Percentiles rank a stretch among this genome's conserved stretches.
Evolutionary conservation across 2,113 vertebrate genomes (phyloP).

Genomic region (Lipophrys pholis): DNA sequence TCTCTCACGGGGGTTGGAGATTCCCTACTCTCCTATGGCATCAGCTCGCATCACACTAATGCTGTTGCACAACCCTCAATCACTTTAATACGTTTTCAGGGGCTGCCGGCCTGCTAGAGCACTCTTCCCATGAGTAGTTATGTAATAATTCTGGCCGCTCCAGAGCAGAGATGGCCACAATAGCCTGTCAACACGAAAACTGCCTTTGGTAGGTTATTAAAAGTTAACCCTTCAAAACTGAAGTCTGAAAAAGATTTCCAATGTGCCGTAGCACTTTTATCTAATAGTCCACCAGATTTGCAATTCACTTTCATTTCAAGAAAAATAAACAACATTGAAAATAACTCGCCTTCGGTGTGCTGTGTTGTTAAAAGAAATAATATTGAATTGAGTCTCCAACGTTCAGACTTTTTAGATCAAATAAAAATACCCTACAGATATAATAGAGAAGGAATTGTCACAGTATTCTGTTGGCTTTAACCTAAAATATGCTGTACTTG

Average conservation of each 20-base stretch:
- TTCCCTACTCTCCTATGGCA: constrained; percentile 53
- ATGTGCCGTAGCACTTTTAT: neutral
- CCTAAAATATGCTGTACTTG: too few species aligned
- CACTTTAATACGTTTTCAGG: constrained; percentile 73
- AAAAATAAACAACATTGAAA: constrained; percentile 16
- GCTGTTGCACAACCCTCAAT: constrained; percentile 81
- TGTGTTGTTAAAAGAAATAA: constrained; percentile 1
- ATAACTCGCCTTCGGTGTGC: neutral
- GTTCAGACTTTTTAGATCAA: neutral
- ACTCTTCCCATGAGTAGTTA: constrained; percentile 64
- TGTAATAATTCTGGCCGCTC: constrained; percentile 54
- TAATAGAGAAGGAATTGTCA: neutral
- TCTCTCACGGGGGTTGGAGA: constrained; percentile 62
- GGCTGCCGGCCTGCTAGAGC: constrained; percentile 46
- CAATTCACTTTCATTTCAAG: constrained; percentile 7
- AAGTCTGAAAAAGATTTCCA: constrained; percentile 12
- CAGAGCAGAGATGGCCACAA: constrained; percentile 27
- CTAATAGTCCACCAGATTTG: constrained; percentile 8
- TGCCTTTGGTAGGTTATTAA: constrained; percentile 17
- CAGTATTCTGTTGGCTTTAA: too few species aligned
- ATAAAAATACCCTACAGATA: neutral
- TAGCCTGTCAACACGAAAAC: constrained; percentile 11
- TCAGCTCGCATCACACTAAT: constrained; percentile 79
- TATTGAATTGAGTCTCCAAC: neutral
- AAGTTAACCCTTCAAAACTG: constrained; percentile 15